A percentile compares a stretch with the other conserved stretches of the same genome.
phyloP scores from a whole-genome alignment of 2,888 invertebrate genomes.

The Eupsilia transversa region DNA sequence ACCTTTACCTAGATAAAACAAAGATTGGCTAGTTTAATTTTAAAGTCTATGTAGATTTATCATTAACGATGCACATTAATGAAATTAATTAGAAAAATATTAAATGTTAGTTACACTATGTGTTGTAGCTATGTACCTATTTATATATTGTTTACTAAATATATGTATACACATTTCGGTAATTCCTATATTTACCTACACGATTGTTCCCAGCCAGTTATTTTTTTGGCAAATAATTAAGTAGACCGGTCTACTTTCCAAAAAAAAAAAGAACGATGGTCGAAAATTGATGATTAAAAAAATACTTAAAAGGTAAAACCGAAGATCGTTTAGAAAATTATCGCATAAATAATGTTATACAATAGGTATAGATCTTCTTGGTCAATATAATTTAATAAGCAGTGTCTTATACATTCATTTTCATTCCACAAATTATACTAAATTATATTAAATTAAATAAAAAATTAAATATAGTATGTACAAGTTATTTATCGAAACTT shows the following conservation, averaged over 20 bases:
- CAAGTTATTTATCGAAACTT: too few relatives aligned
- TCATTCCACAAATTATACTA: too few relatives aligned
- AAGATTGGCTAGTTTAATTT: too few relatives aligned
- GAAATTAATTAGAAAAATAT: background rate
- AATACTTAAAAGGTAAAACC: background rate
- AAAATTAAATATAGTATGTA: too few relatives aligned
- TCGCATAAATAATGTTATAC: background rate
- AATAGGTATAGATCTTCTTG: too few relatives aligned
- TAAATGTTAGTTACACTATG: background rate
- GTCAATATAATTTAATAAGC: too few relatives aligned
- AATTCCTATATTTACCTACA: conserved; percentile 3
- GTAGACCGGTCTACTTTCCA: background rate
- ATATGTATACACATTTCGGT: conserved; percentile 7
- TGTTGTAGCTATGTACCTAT: background rate
- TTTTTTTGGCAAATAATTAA: background rate
- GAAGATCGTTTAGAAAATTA: background rate
- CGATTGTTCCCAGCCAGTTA: conserved; percentile 14
- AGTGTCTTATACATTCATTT: too few relatives aligned
- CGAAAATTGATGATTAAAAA: background rate
- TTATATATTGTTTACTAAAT: background rate
- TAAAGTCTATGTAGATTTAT: too few relatives aligned
- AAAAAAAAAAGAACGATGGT: background rate
- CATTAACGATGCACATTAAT: conserved; percentile 31
- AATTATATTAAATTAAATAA: too few relatives aligned
- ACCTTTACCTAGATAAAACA: too few relatives aligned